Conservation (phyloP, 2,113 vertebrate species). For the Petroica traversi region DNA sequence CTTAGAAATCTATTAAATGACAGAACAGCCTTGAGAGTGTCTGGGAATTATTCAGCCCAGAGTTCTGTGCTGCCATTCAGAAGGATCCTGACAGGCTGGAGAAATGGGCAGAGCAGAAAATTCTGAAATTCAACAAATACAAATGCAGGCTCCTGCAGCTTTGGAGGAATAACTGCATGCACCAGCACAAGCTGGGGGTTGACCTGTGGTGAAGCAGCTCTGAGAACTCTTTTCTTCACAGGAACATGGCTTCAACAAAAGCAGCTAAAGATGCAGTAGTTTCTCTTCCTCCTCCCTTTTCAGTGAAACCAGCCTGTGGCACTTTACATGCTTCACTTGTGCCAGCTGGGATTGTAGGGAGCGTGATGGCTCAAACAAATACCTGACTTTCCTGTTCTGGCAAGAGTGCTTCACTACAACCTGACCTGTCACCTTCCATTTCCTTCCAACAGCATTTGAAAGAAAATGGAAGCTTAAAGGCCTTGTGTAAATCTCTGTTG, state of each 20-base stretch:
- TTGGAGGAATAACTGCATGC: not conserved
- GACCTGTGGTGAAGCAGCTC: not conserved
- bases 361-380: not conserved
- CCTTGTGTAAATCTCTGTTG: not conserved
- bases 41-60: not conserved
- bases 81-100: not conserved
- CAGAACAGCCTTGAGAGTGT: not conserved
- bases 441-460: not conserved
- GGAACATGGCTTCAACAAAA: not conserved
- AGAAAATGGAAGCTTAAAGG: not conserved
- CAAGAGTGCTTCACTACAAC: not conserved
- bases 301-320: not conserved
- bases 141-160: not conserved
- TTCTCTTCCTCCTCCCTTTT: not conserved
- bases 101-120: not conserved
- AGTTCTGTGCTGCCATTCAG: not conserved
- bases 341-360: not conserved
- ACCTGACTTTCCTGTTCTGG: not conserved
- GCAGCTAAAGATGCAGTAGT: rapidly evolving
- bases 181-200: not conserved
- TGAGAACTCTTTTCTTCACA: not conserved
- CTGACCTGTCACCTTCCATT: not conserved
- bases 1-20: not conserved
- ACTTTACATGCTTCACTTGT: not conserved
- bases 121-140: not conserved